Evolutionary conservation across 2,888 invertebrate genomes (phyloP), one percentile per base, ranked within the genome.

Genomic region (Gortyna flavago): DNA sequence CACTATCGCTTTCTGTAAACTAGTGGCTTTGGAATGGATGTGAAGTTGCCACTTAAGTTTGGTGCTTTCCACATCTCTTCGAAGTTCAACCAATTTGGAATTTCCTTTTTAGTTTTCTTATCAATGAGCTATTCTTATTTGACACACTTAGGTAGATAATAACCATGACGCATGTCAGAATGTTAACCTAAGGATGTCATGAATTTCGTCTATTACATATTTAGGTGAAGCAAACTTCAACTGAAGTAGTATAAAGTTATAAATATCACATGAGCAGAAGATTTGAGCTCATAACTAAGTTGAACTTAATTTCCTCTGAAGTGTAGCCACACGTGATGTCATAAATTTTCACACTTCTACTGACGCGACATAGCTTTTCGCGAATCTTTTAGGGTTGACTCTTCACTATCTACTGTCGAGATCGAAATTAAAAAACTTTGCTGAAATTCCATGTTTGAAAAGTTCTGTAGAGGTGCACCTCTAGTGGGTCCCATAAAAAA

Each of bases 291-390:
- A 89, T 88, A 90, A 91, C 90, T 89, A 87, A 85, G 87, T 88
- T 84, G 83, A 88, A 91, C 88, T 91, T 92, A 90, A 92, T 92
- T 91, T 91, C 90, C 89, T 85, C 85, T 69, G 75, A 59, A 81
- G 80, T 82, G 79, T 81, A 83, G 3, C 79, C 77, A 85, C 89
- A 89, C 87, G 89, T 91, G 89, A 90, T 86, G 87, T 88, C 89
- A 89, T 92, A 91, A 90, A 91, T 91, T 91, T 88, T 80, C 82
- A 86, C 88, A 87, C 88, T 80, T 87, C 75, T 77, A 32, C 51
- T 80, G 44, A 67, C 72, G n/a, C 84, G 44, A 67, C 72, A 18
- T 13, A 35, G 67, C 25, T 71, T 75, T 81, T 89, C 88, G 89
- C 90, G 89, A 88, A 89, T 64, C 35, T 73, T 65, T 38, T 79